A percentile compares a stretch with the other conserved stretches of the same genome.
Evolutionary conservation across 2,113 vertebrate species (phyloP).

Genomic region (Ia io): DNA sequence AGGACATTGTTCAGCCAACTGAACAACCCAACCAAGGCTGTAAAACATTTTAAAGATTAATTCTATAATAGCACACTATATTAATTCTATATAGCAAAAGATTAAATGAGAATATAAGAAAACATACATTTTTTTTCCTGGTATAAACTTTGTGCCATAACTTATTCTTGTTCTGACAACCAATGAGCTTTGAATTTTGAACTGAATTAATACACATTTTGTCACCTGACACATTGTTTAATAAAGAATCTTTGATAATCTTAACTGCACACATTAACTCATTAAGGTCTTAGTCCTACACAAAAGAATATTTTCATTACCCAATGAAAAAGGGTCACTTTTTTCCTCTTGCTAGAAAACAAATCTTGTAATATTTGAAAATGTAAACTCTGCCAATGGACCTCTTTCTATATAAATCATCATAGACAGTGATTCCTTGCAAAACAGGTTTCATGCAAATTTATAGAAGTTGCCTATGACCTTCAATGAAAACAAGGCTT

Average conservation of each 20-base stretch:
- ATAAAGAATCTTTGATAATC: not conserved
- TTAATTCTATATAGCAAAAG: not conserved
- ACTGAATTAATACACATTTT: not conserved
- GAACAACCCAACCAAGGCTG: too few relatives aligned
- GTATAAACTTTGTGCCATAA: not conserved
- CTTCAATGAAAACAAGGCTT: constrained; percentile 40
- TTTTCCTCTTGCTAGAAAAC: constrained; percentile 1
- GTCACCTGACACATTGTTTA: not conserved
- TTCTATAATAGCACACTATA: not conserved
- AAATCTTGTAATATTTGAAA: not conserved
- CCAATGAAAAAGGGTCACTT: not conserved
- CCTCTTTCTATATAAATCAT: constrained; percentile 22
- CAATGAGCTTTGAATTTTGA: not conserved
- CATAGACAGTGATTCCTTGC: constrained; percentile 39
- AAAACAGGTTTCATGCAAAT: constrained; percentile 67
- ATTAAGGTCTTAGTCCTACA: constrained; percentile 16
- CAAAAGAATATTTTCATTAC: not conserved
- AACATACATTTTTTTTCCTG: not conserved
- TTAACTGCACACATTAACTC: not conserved
- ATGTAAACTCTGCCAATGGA: not conserved
- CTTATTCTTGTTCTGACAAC: not conserved
- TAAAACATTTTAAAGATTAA: constrained; percentile 20
- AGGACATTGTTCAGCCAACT: too few relatives aligned
- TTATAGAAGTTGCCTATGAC: constrained; percentile 45
- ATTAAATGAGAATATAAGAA: not conserved